A percentile compares a stretch with the other conserved stretches of the same genome.
Evolutionary conservation across 2,113 vertebrate genomes (phyloP).

Genomic region (Prunella fulvescens): DNA sequence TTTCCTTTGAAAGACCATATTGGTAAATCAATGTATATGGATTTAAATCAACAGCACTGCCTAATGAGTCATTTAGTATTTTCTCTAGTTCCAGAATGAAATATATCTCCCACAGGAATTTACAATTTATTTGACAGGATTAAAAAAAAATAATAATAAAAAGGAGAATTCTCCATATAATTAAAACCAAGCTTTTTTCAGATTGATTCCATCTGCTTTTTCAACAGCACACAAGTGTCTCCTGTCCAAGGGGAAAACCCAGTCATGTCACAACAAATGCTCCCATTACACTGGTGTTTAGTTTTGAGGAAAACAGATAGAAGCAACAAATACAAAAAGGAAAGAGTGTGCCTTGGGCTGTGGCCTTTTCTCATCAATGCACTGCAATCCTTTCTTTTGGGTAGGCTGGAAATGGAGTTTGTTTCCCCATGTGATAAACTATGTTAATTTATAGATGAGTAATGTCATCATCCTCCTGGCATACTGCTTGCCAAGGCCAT

Average conservation of each 20-base stretch:
- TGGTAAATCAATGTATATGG: neutral
- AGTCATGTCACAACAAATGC: neutral
- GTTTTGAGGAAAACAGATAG: neutral
- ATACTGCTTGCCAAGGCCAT: neutral
- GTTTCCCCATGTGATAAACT: neutral
- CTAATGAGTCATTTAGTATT: neutral
- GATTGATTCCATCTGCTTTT: constrained; percentile 47
- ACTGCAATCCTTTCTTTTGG: neutral
- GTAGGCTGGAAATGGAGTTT: neutral
- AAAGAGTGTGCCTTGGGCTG: neutral
- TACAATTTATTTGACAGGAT: neutral
- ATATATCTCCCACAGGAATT: neutral
- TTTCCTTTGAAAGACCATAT: neutral
- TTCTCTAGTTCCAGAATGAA: neutral
- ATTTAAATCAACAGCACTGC: neutral
- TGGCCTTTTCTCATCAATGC: neutral
- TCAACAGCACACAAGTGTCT: neutral
- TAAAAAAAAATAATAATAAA: neutral
- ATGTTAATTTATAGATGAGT: neutral
- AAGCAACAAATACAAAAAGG: neutral
- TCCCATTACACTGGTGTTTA: neutral
- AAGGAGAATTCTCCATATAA: neutral
- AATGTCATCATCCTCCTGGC: neutral
- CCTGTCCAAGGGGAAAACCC: neutral
- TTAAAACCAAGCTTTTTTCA: constrained; percentile 8